Base-by-base conservation (phyloP, 2,888 invertebrate species). In the Ophraella communa region DNA sequence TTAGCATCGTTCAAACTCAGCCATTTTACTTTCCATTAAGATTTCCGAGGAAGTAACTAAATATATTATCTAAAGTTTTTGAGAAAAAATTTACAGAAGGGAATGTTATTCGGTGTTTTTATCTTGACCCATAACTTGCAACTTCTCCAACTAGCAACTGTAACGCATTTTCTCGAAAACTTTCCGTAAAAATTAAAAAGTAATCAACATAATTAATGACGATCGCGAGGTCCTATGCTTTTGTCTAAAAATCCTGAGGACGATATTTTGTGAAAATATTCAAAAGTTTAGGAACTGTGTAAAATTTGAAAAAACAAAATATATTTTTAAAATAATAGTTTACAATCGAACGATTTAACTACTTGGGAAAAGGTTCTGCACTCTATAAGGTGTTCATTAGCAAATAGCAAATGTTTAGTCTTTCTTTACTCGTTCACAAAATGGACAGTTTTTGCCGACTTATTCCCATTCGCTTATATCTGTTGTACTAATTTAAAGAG, bases 91-190 rank as follows among this genome's bases (percentile, higher is more conserved):
- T 63, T 53, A 52, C 30, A 52, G 39, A 63, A 45, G 44, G 33
- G 56, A 63, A 57, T 63, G 53, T 62, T 62, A 62, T 57, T 52
- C 53, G 30, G 52, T 49, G 57, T 63, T 63, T 57, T 57, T 63
- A 57, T 63, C 53, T 52, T 63, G 57, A 57, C 63, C 57, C 57
- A 27, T 52, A 62, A 55, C 57, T 49, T 47, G 33, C 63, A 63
- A 63, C 63, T 63, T 52, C 33, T 35, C 35, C 49, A 11, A 27
- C 51, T 23, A 52, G 39, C 44, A 53, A 62, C 52, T 62, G 39
- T 51, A 57, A 52, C 57, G 52, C 57, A 39, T 51, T 54, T 54
- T 5, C 45, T 49, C 4, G 39, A 20, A 51, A 57, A 60, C 59
- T 60, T 60, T 60, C 33, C 52, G n/a, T 30, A 60, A 60, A 60